Conservation (phyloP, 1,140 invertebrate genomes). For the Habropoda laboriosa region DNA sequence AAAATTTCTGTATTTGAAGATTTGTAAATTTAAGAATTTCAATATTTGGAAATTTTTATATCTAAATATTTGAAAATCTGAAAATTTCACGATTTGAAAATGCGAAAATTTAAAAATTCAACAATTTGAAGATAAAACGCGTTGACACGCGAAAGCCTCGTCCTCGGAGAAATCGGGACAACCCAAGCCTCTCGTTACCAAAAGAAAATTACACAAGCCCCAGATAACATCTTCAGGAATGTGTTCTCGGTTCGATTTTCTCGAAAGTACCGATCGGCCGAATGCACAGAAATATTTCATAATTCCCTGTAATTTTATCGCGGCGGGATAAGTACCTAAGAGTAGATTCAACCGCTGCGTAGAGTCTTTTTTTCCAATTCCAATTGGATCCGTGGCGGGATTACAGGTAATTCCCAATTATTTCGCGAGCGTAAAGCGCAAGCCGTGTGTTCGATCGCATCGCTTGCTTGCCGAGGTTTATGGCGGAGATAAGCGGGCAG, state of each 20-base stretch:
- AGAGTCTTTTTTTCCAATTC: background rate
- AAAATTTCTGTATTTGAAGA: too few relatives aligned
- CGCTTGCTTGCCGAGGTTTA: constrained; percentile 41
- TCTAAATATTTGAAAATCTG: too few relatives aligned
- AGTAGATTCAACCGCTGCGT: background rate
- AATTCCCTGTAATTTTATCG: constrained; percentile 26
- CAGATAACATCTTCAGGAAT: too few relatives aligned
- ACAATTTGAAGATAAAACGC: too few relatives aligned
- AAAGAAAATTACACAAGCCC: constrained; percentile 1
- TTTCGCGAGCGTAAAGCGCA: constrained; percentile 44
- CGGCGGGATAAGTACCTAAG: background rate
- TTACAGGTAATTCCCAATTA: constrained; percentile 59
- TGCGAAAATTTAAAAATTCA: too few relatives aligned
- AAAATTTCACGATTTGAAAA: too few relatives aligned
- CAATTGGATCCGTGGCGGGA: constrained; percentile 3
- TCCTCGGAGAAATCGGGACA: too few relatives aligned
- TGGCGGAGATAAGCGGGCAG: constrained; percentile 53
- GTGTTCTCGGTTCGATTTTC: background rate
- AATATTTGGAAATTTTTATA: too few relatives aligned
- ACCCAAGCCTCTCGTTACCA: background rate
- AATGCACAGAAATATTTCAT: background rate
- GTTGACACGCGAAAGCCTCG: too few relatives aligned
- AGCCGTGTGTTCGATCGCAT: constrained; percentile 37
- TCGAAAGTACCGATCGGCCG: too few relatives aligned
- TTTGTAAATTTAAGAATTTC: too few relatives aligned